Evolutionary conservation across 1,140 invertebrate genomes (phyloP).

Genomic region (silkworm (Bombyx mori)): ASM3026992v2 NC_085133.1:1518501-1519000

Average conservation of each 20-base stretch:
- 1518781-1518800: conserved; percentile 35
- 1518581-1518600: conserved; percentile 32
- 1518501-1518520: conserved; percentile 32
- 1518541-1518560: conserved; percentile 37
- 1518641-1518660: conserved; percentile 25
- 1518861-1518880: conserved; percentile 35
- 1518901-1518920: conserved; percentile 29
- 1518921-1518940: conserved; percentile 40
- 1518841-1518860: conserved; percentile 49
- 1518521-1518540: conserved; percentile 38
- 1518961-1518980: conserved; percentile 44
- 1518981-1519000: conserved; percentile 33
- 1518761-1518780: conserved; percentile 43
- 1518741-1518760: conserved; percentile 47
- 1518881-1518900: conserved; percentile 36
- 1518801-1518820: conserved; percentile 41
- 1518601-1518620: conserved; percentile 33
- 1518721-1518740: conserved; percentile 45
- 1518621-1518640: conserved; percentile 28
- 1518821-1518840: conserved; percentile 41
- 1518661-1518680: conserved; percentile 41
- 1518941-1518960: conserved; percentile 38
- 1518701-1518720: conserved; percentile 30
- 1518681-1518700: conserved; percentile 31
- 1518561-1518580: conserved; percentile 37